Percentiles rank a stretch among this genome's conserved stretches.
Conservation (phyloP, 2,113 vertebrate species). For the Brachirus orientalis region DNA sequence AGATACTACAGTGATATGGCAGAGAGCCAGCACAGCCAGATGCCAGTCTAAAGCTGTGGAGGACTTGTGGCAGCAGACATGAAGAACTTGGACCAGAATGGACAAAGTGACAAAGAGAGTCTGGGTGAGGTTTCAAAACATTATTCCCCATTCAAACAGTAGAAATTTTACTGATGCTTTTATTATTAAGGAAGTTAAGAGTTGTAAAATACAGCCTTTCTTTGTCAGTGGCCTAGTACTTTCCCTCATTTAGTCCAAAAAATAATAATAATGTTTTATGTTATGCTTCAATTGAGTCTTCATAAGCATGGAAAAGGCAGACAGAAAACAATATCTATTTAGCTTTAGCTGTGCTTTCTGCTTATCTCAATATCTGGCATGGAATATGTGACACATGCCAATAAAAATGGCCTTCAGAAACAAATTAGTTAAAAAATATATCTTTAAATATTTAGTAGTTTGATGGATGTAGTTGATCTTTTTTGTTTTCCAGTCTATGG, state of each 20-base stretch:
- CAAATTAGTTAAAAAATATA: no score
- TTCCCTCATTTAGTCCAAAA: background rate
- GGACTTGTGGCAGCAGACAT: slow-evolving; percentile 53
- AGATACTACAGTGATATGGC: background rate
- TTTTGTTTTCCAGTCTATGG: slow-evolving; percentile 37
- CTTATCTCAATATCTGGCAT: no score
- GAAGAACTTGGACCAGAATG: slow-evolving; percentile 49
- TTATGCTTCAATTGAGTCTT: no score
- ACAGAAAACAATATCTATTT: no score
- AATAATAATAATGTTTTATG: background rate
- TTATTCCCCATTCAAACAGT: background rate
- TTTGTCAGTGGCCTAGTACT: background rate
- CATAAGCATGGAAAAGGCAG: no score
- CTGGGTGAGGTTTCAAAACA: slow-evolving; percentile 53
- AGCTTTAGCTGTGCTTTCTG: no score
- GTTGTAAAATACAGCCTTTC: background rate
- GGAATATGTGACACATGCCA: no score
- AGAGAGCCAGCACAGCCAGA: slow-evolving; percentile 4
- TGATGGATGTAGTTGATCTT: background rate
- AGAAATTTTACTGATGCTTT: background rate
- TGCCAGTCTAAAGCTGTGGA: slow-evolving; percentile 17
- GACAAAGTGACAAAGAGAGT: slow-evolving; percentile 30
- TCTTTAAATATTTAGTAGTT: no score
- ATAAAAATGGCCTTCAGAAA: no score
- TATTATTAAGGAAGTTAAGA: no score